Percentiles rank a stretch among this genome's conserved stretches.
Evolutionary conservation across 2,888 invertebrate species (phyloP).

Genomic region (Drosophila diplacantha): DNA sequence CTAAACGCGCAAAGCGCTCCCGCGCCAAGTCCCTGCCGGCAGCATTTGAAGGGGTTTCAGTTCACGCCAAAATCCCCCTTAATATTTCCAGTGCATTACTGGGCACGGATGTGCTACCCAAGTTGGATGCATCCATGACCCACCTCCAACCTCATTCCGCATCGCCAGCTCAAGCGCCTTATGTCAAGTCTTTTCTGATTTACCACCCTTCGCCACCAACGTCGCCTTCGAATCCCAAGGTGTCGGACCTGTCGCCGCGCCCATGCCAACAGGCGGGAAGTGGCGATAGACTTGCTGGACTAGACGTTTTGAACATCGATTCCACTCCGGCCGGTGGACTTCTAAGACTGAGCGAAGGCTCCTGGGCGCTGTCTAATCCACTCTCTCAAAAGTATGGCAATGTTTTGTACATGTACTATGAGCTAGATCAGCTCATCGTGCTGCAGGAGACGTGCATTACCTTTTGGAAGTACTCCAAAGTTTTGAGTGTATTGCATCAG

Average conservation of each 20-base stretch:
- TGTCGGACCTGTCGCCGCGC: not conserved
- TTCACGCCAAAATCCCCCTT: not conserved
- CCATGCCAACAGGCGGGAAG: slow-evolving; percentile 38
- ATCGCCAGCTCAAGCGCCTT: slow-evolving; percentile 6
- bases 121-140: not conserved
- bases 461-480: slow-evolving; percentile 76
- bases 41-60: not conserved
- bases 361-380: slow-evolving; percentile 67
- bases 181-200: slow-evolving; percentile 27
- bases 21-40: slow-evolving; percentile 20
- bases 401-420: slow-evolving; percentile 74
- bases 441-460: slow-evolving; percentile 73
- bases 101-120: not conserved
- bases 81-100: not conserved
- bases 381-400: slow-evolving; percentile 68
- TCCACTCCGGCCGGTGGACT: slow-evolving; percentile 45
- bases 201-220: slow-evolving; percentile 41
- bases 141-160: not conserved
- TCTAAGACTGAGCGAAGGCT: slow-evolving; percentile 51
- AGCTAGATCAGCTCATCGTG: slow-evolving; percentile 74
- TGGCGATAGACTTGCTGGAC: too few species aligned
- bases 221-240: not conserved
- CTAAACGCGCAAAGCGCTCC: slow-evolving; percentile 7
- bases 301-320: not conserved
- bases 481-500: slow-evolving; percentile 67